A percentile compares a stretch with the other conserved stretches of the same genome.
phyloP scores from a whole-genome alignment of 2,113 vertebrate species.

The Felis catus region F.catus_Fca126_mat1.0 CM031417.1:86024501-86025000 shows the following conservation, averaged over 20 bases:
- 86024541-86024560: not conserved
- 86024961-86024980: conserved; percentile 45
- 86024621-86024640: not conserved
- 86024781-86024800: conserved; percentile 38
- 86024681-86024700: not conserved
- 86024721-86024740: conserved; percentile 27
- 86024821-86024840: conserved; percentile 52
- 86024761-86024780: conserved; percentile 52
- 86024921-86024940: conserved; percentile 47
- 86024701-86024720: conserved; percentile 11
- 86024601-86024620: not conserved
- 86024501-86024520: not conserved
- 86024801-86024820: conserved; percentile 43
- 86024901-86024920: conserved; percentile 4
- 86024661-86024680: conserved; percentile 23
- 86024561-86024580: not conserved
- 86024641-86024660: not conserved
- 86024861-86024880: conserved; percentile 60
- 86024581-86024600: not conserved
- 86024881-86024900: conserved; percentile 50
- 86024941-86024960: not conserved
- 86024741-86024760: conserved; percentile 32
- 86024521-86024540: conserved; percentile 36
- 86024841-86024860: conserved; percentile 60
- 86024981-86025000: conserved; percentile 44